Evolutionary conservation across 2,113 vertebrate genomes (phyloP).

Genomic region (human): DNA sequence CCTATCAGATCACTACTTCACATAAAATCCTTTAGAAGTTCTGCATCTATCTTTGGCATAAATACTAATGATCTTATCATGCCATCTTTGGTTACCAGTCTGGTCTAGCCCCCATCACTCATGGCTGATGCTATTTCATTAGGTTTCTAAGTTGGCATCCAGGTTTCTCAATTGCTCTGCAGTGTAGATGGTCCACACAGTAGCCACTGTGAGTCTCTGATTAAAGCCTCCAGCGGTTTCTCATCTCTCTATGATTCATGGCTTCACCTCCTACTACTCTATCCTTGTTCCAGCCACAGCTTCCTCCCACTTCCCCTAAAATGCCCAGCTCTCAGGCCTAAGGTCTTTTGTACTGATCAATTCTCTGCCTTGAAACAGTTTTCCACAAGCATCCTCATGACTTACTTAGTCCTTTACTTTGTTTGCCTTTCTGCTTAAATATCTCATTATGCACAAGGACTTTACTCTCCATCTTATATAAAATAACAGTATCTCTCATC

Average conservation of each 20-base stretch:
- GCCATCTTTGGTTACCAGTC: rapidly evolving
- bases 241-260: rapidly evolving
- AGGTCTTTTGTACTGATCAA: rapidly evolving
- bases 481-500: neutral
- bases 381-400: neutral
- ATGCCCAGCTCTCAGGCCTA: neutral
- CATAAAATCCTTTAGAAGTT: neutral
- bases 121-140: rapidly evolving
- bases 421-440: neutral
- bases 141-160: neutral
- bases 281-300: rapidly evolving
- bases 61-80: rapidly evolving
- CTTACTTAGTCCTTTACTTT: neutral
- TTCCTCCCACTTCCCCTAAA: rapidly evolving
- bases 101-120: rapidly evolving
- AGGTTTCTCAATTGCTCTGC: too few relatives aligned
- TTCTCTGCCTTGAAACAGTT: rapidly evolving
- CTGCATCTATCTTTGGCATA: neutral
- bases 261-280: neutral
- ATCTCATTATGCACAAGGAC: too few relatives aligned
- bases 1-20: neutral
- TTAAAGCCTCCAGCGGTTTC: rapidly evolving
- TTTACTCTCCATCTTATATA: neutral
- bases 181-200: rapidly evolving
- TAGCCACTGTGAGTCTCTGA: neutral